phyloP scores from a whole-genome alignment of 2,113 vertebrate species.

The Xiphias gladius region DNA sequence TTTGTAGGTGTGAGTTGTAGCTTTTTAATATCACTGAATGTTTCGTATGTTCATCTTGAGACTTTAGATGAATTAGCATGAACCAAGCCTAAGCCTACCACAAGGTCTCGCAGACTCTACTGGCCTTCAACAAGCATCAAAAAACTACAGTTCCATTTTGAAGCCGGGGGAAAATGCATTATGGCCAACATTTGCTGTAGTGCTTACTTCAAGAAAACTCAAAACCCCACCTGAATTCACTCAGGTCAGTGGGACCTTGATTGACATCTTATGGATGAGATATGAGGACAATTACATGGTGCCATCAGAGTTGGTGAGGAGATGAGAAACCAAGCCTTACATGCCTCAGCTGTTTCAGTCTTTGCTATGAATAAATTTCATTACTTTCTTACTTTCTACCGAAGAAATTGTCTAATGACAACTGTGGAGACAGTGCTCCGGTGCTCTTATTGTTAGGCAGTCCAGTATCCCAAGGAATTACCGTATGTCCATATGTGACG shows the following conservation, averaged over 20 bases:
- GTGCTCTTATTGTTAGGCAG: background rate
- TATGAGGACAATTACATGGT: background rate
- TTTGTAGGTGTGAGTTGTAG: background rate
- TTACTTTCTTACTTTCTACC: background rate
- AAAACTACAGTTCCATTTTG: background rate
- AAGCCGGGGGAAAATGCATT: background rate
- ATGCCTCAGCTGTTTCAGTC: background rate
- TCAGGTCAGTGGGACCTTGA: background rate
- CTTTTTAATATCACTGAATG: background rate
- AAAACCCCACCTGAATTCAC: background rate
- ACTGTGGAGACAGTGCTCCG: background rate
- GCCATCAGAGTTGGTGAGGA: background rate
- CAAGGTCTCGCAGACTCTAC: background rate
- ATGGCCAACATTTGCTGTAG: background rate
- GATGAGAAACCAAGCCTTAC: background rate
- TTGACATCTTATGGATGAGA: background rate
- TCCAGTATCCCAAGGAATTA: background rate
- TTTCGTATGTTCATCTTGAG: background rate
- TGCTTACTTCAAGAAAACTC: background rate
- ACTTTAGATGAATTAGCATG: background rate
- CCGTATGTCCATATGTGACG: background rate
- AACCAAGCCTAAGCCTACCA: background rate
- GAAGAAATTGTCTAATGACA: constrained; percentile 3
- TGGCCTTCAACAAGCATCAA: no score
- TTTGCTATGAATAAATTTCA: background rate